These are phyloP conservation scores for Sarcophilus harrisii DNA, from an alignment of 2,797 vertebrate genomes.

Conservation along the genomic window DNA sequence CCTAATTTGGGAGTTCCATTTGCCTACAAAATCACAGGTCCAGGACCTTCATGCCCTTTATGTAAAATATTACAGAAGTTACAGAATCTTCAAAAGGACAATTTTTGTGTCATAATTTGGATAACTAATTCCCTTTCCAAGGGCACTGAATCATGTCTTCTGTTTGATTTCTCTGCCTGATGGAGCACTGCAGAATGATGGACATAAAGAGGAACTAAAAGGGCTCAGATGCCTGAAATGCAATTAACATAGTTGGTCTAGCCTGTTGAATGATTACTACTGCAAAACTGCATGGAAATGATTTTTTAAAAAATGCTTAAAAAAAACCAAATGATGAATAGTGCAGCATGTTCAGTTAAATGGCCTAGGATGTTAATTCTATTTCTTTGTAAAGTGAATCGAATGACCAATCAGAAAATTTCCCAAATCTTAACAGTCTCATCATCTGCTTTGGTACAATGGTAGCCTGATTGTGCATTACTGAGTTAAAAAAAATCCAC, in stretches of 20 bases:
- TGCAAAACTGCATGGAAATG: background rate
- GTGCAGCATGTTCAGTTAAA: constrained; percentile 2
- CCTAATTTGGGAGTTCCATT: background rate
- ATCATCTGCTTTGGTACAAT: background rate
- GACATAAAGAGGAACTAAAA: constrained; percentile 20
- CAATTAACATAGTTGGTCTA: background rate
- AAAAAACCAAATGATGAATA: background rate
- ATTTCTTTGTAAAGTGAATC: background rate
- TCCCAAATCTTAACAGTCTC: background rate
- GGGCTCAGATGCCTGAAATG: background rate
- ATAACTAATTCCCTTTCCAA: background rate
- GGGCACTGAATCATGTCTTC: background rate
- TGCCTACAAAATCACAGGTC: background rate
- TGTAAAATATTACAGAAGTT: background rate
- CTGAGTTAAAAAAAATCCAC: background rate
- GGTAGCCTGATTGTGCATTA: background rate
- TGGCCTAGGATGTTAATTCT: constrained; percentile 1
- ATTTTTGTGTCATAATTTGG: constrained; percentile 10
- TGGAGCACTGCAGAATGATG: background rate
- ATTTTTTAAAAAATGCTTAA: background rate
- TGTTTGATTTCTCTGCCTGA: background rate
- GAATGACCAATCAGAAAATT: background rate
- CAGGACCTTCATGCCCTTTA: background rate
- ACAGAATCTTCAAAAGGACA: constrained; percentile 13
- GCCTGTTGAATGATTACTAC: background rate